phyloP scores from a whole-genome alignment of 1,140 invertebrate genomes.

The Triops cancriformis region DNA sequence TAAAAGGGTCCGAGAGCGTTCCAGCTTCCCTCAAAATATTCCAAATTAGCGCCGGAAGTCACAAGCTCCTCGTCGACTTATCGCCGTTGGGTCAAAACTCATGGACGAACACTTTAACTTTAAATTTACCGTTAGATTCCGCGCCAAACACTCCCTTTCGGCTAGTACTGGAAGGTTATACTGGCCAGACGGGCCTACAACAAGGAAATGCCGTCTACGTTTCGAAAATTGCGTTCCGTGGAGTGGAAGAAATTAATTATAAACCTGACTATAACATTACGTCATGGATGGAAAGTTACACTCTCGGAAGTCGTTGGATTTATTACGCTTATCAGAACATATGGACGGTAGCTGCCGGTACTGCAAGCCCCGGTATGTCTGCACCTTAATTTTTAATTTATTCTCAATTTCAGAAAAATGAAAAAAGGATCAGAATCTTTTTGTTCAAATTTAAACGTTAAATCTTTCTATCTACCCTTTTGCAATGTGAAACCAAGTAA shows the following conservation, averaged over 20 bases:
- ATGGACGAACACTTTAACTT: background rate
- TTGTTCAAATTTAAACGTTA: no score
- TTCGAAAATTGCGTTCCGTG: background rate
- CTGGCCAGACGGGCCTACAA: background rate
- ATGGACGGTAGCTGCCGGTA: background rate
- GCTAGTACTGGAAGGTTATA: background rate
- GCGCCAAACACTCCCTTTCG: background rate
- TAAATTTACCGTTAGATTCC: background rate
- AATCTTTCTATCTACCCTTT: no score
- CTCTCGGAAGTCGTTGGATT: background rate
- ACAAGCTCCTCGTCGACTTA: background rate
- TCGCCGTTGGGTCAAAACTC: background rate
- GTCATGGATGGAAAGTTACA: background rate
- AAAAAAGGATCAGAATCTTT: no score
- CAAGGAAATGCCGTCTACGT: background rate
- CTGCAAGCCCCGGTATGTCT: background rate
- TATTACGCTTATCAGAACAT: background rate
- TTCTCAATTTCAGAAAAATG: no score
- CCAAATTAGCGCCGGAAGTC: background rate
- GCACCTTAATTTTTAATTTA: background rate
- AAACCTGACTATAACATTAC: background rate
- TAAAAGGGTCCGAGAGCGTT: background rate
- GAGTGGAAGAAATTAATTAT: background rate
- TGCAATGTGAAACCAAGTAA: no score
- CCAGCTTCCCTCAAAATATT: background rate